Conservation (phyloP, 2,888 invertebrate genomes). For the Lasioglossum oenotherae region DNA sequence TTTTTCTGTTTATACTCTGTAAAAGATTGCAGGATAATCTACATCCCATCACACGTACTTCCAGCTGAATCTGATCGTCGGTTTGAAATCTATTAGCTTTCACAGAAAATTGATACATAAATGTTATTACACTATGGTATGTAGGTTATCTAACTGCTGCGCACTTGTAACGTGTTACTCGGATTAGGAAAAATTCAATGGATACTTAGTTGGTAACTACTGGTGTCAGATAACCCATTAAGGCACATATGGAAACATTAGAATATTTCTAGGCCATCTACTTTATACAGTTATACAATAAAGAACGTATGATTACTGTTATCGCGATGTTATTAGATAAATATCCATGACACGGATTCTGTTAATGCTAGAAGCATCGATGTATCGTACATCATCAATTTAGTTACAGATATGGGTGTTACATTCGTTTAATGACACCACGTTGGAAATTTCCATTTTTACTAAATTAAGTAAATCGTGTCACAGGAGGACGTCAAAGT, state of each 20-base stretch:
- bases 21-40: not conserved
- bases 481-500: not conserved
- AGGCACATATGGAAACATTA: not conserved
- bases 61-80: not conserved
- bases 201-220: constrained; percentile 6
- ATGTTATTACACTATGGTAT: not conserved
- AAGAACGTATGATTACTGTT: not conserved
- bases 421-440: not conserved
- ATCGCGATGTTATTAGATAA: not conserved
- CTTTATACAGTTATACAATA: not conserved
- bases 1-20: not conserved
- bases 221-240: not conserved
- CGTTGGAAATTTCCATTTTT: not conserved
- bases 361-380: not conserved
- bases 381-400: not conserved
- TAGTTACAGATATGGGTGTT: not conserved
- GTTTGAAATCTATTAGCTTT: not conserved
- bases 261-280: constrained; percentile 1
- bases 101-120: not conserved
- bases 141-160: not conserved
- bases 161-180: not conserved
- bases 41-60: not conserved
- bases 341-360: not conserved
- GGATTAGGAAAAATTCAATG: not conserved
- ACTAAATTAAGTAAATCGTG: not conserved